Percentiles rank a stretch among this genome's conserved stretches.
Conservation (phyloP, 2,888 invertebrate species). For the Lottia scabra region DNA sequence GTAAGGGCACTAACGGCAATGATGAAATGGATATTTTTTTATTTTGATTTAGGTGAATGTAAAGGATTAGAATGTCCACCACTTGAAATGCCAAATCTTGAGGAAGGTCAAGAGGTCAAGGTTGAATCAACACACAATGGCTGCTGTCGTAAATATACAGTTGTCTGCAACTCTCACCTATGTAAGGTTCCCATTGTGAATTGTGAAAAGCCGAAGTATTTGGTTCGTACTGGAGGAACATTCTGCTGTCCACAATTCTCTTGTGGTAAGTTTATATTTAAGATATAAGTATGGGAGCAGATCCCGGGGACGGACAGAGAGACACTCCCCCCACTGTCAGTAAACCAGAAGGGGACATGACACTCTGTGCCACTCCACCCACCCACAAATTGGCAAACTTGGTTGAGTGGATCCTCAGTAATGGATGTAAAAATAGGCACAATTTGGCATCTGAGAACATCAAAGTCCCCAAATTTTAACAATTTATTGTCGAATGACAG, state of each 20-base stretch:
- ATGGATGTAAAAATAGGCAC: too few relatives aligned
- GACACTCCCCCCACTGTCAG: too few relatives aligned
- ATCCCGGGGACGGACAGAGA: too few relatives aligned
- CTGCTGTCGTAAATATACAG: conserved; percentile 19
- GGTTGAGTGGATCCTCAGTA: too few relatives aligned
- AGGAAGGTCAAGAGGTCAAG: conserved; percentile 12
- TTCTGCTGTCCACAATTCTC: background rate
- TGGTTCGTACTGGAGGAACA: conserved; percentile 3
- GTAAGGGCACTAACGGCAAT: too few relatives aligned
- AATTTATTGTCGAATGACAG: too few relatives aligned
- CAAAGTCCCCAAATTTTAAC: too few relatives aligned
- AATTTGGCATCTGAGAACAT: too few relatives aligned
- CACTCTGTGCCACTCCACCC: too few relatives aligned
- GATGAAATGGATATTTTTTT: background rate
- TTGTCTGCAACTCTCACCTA: conserved; percentile 10
- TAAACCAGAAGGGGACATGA: too few relatives aligned
- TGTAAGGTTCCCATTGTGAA: conserved; percentile 10
- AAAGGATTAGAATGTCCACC: conserved; percentile 10
- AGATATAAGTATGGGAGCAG: too few relatives aligned
- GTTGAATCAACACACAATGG: conserved; percentile 13
- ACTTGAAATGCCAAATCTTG: background rate
- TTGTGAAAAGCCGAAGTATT: conserved; percentile 10
- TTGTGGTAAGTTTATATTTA: conserved; percentile 1
- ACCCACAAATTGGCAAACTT: too few relatives aligned
- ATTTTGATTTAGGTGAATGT: conserved; percentile 10